Evolutionary conservation across 2,113 vertebrate species (phyloP), one percentile per base, ranked within the genome.

Genomic region (Triplophysa rosa): DNA sequence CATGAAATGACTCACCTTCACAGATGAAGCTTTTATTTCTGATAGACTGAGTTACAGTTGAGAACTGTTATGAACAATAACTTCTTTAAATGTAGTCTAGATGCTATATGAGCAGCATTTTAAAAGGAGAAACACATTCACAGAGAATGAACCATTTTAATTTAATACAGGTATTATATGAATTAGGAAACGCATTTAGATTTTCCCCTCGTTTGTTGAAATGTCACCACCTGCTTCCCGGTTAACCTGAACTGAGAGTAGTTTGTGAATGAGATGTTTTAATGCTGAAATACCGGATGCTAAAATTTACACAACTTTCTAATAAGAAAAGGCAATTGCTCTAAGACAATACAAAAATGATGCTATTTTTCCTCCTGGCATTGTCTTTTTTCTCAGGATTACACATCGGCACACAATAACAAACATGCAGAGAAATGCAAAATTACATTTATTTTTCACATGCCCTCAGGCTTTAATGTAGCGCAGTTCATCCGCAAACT

Each of bases 381-480:
- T 52, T 65, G 9, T 8, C 0, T 21, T 21, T 58, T 62, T 69
- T 68, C 23, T 68, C 72, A 45, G 11, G 11, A 12, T 19, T 78
- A 54, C 68, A 64, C 47, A 26, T 67, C 80, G 67, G 67, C 37
- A 74, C 45, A 74, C 21, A 81, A 77, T 64, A 67, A 85, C 66
- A 80, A 77, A 54, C 78, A 68, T 13, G 45, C 14, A 64, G 47
- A 59, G 17, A 49, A 33, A 42, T 42, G n/a, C 47, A 65, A 24
- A 74, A 42, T 61, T 67, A 63, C 71, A 73, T 80, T 84, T 79
- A 85, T 83, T 89, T 37, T 74, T 70, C 59, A 19, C 62, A 42
- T 62, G 42, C 77, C 86, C 85, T 71, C 56, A 64, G 84, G 80
- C 66, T 70, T 73, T 65, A 87, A 85, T 86, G 83, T 80, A 84